Percentiles rank a stretch among this genome's conserved stretches.
These are phyloP conservation scores for Parasteatoda lunata DNA, from an alignment of 2,888 invertebrate genomes.

Conservation along the genomic window DNA sequence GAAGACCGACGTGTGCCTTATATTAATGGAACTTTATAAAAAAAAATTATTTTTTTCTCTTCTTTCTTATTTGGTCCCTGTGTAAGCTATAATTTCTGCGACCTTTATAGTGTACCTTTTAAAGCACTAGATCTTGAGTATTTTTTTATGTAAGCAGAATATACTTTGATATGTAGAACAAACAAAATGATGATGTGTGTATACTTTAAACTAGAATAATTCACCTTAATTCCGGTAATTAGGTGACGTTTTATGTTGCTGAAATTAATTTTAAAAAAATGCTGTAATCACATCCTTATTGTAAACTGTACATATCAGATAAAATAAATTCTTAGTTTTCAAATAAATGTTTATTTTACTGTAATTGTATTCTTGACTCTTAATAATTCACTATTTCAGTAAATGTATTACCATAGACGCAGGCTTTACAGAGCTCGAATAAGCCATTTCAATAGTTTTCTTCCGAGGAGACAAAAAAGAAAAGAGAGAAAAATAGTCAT, in stretches of 20 bases:
- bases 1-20: conserved; percentile 56
- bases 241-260: conserved; percentile 28
- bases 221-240: conserved; percentile 49
- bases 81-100: conserved; percentile 12
- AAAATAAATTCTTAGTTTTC: conserved; percentile 57
- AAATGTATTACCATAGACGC: neutral
- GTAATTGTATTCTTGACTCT: neutral
- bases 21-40: conserved; percentile 31
- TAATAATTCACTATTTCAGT: neutral
- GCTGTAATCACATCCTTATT: conserved; percentile 29
- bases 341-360: neutral
- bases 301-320: conserved; percentile 61
- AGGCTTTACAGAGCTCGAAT: too few species aligned
- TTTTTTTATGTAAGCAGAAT: conserved; percentile 56
- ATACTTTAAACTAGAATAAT: conserved; percentile 55
- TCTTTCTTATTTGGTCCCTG: conserved; percentile 47
- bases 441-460: too few species aligned
- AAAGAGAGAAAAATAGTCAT: too few species aligned
- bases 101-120: conserved; percentile 26
- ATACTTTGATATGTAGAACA: conserved; percentile 52
- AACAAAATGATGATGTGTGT: conserved; percentile 22
- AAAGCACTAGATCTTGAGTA: conserved; percentile 30
- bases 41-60: neutral
- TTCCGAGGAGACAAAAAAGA: too few species aligned
- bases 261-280: conserved; percentile 33